Base-by-base conservation (phyloP, 2,888 invertebrate species). In the Himalopsyche tibetana region DNA sequence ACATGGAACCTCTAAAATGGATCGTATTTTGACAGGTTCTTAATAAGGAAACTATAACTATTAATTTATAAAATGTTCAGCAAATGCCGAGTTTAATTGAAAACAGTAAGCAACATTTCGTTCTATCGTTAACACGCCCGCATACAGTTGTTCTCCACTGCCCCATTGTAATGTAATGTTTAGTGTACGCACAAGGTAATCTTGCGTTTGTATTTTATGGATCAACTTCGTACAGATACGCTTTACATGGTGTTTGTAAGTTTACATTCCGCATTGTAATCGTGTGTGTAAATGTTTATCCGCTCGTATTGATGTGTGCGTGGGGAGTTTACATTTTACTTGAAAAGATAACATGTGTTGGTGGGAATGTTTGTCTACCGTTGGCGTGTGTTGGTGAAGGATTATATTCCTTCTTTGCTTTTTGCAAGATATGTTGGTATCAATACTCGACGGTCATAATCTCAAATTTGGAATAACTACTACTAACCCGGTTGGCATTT, bases 211-310 rank as follows among this genome's bases (percentile, higher is more conserved):
- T 82, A 69, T 85, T 85, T 84, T 84, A 85, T 87, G 87, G 83
- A 85, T 84, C 85, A 84, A 85, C 74, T 79, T 87, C 85, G 85
- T 85, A 84, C 79, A 82, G 82, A 80, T 69, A 36, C 82, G 80
- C 28, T 19, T 81, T 74, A 79, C 38, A 80, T 85, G 51, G 86
- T 86, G 80, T 87, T 84, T 80, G 85, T 85, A 84, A 85, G 85
- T 85, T 87, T 87, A 87, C 85, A 85, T 87, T 87, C 87, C 83
- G 80, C 55, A 55, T 69, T 36, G 42, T 84, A 28, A 12, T 42
- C 63, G 86, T 84, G 74, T 82, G 83, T 83, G 80, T 82, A 42
- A 81, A 86, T 83, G 83, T 86, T 86, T 83, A 83, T 83, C 38
- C 69, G 86, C 86, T 12, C 69, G 86, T n/a, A 19, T n/a, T 63